These are phyloP conservation scores for Ondatra zibethicus DNA, from an alignment of 2,113 vertebrate genomes.

Conservation along the genomic window DNA sequence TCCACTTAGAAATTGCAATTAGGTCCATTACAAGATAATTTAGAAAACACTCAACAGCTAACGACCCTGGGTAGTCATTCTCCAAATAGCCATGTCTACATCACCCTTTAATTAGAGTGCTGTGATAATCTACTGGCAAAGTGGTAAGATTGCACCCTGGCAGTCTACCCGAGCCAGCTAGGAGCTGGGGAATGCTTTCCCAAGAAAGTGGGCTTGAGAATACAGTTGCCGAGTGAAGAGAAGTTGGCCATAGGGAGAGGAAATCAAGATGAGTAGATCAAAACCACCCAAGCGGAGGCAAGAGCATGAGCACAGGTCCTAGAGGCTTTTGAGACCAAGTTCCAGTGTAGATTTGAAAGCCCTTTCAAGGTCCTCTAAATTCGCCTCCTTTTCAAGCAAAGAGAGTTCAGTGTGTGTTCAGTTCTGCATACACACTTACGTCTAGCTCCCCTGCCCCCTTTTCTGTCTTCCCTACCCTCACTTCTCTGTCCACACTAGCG, in stretches of 20 bases:
- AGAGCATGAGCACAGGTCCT: neutral
- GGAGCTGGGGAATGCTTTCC: neutral
- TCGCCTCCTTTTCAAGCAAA: neutral
- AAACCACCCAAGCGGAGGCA: neutral
- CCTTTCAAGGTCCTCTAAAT: neutral
- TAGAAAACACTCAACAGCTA: constrained; percentile 15
- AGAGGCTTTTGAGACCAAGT: neutral
- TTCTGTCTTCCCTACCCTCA: neutral
- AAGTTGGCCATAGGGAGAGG: neutral
- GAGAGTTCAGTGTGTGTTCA: neutral
- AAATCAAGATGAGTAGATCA: neutral
- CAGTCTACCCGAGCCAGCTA: neutral
- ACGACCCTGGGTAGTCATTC: constrained; percentile 34
- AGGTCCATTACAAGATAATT: constrained; percentile 59
- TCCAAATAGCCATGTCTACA: neutral
- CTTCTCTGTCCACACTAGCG: neutral
- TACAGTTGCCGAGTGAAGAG: neutral
- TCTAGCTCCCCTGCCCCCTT: neutral
- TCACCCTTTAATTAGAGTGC: constrained; percentile 19
- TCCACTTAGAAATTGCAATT: constrained; percentile 52
- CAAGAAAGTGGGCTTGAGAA: neutral
- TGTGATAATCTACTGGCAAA: neutral
- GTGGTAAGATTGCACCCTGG: neutral
- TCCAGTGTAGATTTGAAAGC: neutral
- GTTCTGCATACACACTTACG: neutral